Evolutionary conservation across 1,140 invertebrate genomes (phyloP).

Genomic region (Holotrichia oblita): DNA sequence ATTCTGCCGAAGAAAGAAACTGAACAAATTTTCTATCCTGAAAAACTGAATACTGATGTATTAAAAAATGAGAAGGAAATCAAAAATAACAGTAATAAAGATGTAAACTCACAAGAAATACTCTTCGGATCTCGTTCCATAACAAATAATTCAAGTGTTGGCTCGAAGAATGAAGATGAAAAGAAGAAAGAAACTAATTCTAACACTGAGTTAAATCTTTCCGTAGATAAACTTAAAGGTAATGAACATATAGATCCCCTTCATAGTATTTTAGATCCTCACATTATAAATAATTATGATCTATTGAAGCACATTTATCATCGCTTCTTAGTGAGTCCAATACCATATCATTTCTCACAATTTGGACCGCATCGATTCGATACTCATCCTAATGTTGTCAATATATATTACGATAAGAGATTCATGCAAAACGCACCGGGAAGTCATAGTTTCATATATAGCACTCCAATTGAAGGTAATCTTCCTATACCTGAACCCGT

Average conservation of each 20-base stretch:
- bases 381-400: not conserved
- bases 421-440: not conserved
- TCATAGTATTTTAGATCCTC: not conserved
- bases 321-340: not conserved
- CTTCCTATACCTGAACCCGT: not conserved
- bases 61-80: not conserved
- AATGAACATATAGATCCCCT: not conserved
- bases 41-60: not conserved
- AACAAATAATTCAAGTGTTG: too few relatives aligned
- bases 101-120: not conserved
- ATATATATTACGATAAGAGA: constrained; percentile 21
- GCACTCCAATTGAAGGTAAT: not conserved
- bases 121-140: too few relatives aligned
- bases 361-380: not conserved
- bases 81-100: too few relatives aligned
- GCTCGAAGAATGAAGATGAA: not conserved
- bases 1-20: not conserved
- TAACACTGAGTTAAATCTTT: not conserved
- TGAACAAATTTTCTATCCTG: not conserved
- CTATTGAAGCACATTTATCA: not conserved
- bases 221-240: not conserved
- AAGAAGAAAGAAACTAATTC: not conserved
- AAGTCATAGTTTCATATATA: constrained; percentile 18
- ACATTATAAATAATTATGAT: not conserved
- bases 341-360: not conserved